Base-by-base conservation (phyloP, 1,140 invertebrate genomes). In the Cryptotermes secundus region DNA sequence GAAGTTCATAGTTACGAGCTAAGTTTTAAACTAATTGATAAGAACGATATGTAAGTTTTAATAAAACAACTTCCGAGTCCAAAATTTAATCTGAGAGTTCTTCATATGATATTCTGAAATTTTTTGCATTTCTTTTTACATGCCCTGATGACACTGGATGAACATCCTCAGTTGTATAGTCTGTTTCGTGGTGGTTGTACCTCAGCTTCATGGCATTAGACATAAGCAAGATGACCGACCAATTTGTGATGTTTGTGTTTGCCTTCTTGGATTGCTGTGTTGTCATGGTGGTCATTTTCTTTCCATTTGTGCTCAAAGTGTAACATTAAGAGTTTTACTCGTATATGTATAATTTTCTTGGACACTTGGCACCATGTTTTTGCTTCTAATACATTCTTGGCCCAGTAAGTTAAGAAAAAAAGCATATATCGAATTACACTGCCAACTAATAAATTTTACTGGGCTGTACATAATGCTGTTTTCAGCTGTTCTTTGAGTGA, bases 1-100 rank as follows among this genome's bases (percentile, higher is more conserved):
- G 84, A n/a, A 85, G 84, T 80, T 85, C 84, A 34, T 88, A 89
- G 88, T 88, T 19, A 6, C 14, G 7, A 72, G 26, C 16, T 7
- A n/a, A n/a, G 59, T 72, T 31, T 72, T 31, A n/a, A n/a, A 72
- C 59, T 72, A n/a, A 72, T 72, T 72, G 26, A 4, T n/a, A 72
- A 72, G 7, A 72, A 9, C 31, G 59, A 72, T 72, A 9, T 72
- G 59, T 72, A 72, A 31, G 59, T 72, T 72, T n/a, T 72, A 72
- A 72, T 72, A 10, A 31, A n/a, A 6, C 59, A 72, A n/a, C 2
- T 22, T n/a, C 53, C n/a, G 2, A 19, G 45, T 19, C 16, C 14
- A 22, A 49, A 49, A 10, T 72, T n/a, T 59, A 10, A 31, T n/a
- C 26, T 72, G 59, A n/a, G 26, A 1, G 1, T 72, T 26, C 31